These are phyloP conservation scores for Ciconia stormi DNA, from an alignment of 2,113 vertebrate genomes.

Conservation along the genomic window DNA sequence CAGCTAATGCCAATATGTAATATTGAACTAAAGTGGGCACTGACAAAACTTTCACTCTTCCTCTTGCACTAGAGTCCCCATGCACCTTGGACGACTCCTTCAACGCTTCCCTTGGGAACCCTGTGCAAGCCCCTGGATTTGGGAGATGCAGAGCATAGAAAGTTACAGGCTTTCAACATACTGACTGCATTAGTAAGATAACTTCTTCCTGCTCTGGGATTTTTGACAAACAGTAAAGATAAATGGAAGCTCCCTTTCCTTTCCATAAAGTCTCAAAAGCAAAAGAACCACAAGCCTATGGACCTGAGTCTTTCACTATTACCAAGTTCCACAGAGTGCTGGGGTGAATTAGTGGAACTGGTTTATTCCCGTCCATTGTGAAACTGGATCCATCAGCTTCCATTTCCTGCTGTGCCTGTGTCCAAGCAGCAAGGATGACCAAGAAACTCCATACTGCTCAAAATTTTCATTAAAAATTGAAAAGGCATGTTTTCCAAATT, in stretches of 20 bases:
- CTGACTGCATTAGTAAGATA: rapidly evolving
- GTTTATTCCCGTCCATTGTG: not conserved
- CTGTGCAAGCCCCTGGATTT: not conserved
- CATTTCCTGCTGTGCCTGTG: not conserved
- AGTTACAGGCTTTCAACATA: not conserved
- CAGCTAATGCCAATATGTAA: not conserved
- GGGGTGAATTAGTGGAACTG: not conserved
- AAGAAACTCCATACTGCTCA: not conserved
- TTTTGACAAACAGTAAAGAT: not conserved
- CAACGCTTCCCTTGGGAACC: not conserved
- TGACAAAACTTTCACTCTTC: not conserved
- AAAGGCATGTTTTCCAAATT: not conserved
- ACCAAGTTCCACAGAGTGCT: not conserved
- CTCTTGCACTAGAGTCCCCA: not conserved
- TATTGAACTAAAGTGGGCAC: not conserved
- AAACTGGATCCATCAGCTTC: not conserved
- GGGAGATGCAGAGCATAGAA: not conserved
- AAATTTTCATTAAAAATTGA: not conserved
- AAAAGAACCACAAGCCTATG: not conserved
- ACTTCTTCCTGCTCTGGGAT: not conserved
- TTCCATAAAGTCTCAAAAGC: not conserved
- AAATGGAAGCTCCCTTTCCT: not conserved
- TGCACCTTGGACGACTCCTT: not conserved
- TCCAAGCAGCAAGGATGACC: not conserved
- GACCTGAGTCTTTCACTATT: not conserved